Conservation (phyloP, 1,140 invertebrate species). For the Melitaea cinxia region DNA sequence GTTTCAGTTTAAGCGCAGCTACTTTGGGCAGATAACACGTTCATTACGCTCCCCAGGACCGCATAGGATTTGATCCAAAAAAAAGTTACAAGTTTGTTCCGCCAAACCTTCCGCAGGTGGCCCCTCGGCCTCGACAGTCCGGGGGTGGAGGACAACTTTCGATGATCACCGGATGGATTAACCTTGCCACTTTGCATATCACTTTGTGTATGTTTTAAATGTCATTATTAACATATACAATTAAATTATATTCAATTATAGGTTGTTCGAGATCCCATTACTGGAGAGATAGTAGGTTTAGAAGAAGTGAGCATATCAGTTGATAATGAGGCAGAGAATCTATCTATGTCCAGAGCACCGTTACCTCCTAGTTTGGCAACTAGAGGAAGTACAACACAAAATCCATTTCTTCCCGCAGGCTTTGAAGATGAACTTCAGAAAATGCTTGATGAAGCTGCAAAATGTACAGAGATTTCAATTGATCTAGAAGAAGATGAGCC, state of each 20-base stretch:
- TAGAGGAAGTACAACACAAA: constrained; percentile 68
- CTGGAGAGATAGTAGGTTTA: constrained; percentile 68
- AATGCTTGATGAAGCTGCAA: constrained; percentile 55
- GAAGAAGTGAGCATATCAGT: constrained; percentile 67
- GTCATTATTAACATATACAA: neutral
- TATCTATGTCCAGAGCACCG: constrained; percentile 76
- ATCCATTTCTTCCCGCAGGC: constrained; percentile 76
- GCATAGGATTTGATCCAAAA: too few species aligned
- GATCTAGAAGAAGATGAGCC: constrained; percentile 63
- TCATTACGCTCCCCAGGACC: too few species aligned
- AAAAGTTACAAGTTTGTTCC: too few species aligned
- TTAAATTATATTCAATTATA: constrained; percentile 27
- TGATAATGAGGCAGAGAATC: constrained; percentile 70
- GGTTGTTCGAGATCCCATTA: constrained; percentile 66
- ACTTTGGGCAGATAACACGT: too few species aligned
- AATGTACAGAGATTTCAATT: constrained; percentile 49
- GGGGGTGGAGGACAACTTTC: too few species aligned
- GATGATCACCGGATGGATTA: too few species aligned
- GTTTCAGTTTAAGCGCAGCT: too few species aligned
- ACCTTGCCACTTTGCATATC: too few species aligned
- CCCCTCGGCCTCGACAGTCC: too few species aligned
- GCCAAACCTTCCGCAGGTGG: too few species aligned
- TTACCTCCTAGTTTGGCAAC: constrained; percentile 72
- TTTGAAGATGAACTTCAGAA: constrained; percentile 73
- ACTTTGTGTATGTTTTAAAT: too few species aligned